Evolutionary conservation across 2,797 vertebrate genomes (phyloP).

Genomic region (Siniperca obscura): DNA sequence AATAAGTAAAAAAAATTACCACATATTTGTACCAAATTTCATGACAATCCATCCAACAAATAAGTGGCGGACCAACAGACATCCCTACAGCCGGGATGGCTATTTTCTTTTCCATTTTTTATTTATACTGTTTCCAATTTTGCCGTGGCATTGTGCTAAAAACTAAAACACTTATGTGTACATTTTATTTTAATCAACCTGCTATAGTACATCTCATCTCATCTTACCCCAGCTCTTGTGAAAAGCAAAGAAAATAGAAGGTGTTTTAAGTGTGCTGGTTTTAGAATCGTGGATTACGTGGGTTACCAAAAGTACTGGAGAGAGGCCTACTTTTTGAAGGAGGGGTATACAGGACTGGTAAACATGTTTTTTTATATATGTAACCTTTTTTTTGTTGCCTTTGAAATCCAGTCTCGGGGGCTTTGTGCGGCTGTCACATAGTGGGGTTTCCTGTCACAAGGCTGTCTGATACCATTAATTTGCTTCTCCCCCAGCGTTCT

Average conservation of each 20-base stretch:
- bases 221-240: neutral
- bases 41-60: neutral
- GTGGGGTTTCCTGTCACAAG: slow-evolving; percentile 74
- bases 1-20: neutral
- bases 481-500: slow-evolving; percentile 64
- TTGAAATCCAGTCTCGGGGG: slow-evolving; percentile 53
- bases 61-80: neutral
- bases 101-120: neutral
- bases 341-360: slow-evolving; percentile 31
- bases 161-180: neutral
- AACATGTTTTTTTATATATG: slow-evolving; percentile 42
- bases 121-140: neutral
- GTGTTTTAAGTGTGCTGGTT: slow-evolving; percentile 27
- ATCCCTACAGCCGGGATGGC: no score
- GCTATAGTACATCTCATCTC: neutral
- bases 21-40: no score
- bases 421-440: slow-evolving; percentile 68
- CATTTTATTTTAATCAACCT: neutral
- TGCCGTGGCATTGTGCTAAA: neutral
- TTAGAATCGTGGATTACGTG: slow-evolving; percentile 43
- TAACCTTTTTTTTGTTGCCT: slow-evolving; percentile 53
- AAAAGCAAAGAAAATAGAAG: slow-evolving; percentile 9
- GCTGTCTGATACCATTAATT: slow-evolving; percentile 80
- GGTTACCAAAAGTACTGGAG: slow-evolving; percentile 42
- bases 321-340: slow-evolving; percentile 44